Base-by-base conservation (phyloP, 2,797 vertebrate genomes). In the Oreochromis grahami region DNA sequence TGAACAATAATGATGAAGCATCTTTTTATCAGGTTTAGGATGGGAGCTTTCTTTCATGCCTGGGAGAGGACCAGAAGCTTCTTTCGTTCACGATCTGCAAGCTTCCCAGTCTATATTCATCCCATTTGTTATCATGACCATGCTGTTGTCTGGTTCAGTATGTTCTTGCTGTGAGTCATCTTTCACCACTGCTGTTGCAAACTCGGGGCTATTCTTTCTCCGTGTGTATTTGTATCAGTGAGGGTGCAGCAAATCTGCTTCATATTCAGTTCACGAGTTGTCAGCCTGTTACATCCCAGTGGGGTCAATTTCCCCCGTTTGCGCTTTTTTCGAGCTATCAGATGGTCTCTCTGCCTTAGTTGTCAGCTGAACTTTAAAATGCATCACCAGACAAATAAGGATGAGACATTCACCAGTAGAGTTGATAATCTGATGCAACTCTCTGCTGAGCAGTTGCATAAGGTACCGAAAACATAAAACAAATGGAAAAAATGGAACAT, bases 291-390 rank as follows among this genome's bases (percentile, higher is more conserved):
- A 29, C 7, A 5, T 86, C 84, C 80, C 65, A 60, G 1, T 60
- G 77, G 72, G 80, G 74, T 89, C 76, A 50, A 55, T 84, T 86
- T 79, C 53, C 68, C 72, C 13, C 17, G 7, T 86, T 87, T 53
- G 79, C 53, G 3, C 34, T 81, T 79, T 86, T 63, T 85, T 50
- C 14, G 86, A 51, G 45, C 45, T 50, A 68, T 83, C 76, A 76
- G 36, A 45, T 17, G 41, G 21, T 45, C 65, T 70, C 65, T 72
- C 65, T 72, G 43, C 43, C 77, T 48, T 29, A 26, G 19, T 48
- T 87, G 76, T 70, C 58, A 48, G 70, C 70, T 74, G 45, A 74
- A 2, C 26, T 63, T 87, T 85, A 63, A 55, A 70, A 38, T 51
- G 24, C 26, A 76, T 51, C 29, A 15, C 51, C 15, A 60, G 55